phyloP scores from a whole-genome alignment of 1,140 invertebrate genomes.

The Leptinotarsa lineolata region DNA sequence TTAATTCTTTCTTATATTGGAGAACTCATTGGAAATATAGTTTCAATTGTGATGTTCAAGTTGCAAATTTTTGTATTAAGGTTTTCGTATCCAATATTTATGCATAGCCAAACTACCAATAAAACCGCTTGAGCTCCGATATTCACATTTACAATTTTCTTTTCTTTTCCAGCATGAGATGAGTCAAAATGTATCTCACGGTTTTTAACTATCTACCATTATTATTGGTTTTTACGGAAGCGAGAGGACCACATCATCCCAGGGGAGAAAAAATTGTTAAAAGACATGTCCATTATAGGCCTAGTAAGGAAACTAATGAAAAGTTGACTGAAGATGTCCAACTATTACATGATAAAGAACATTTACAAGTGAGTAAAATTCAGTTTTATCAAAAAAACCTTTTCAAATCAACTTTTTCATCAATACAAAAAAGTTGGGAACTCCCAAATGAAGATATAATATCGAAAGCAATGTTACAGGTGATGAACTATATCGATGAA shows the following conservation, averaged over 20 bases:
- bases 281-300: slow-evolving; percentile 65
- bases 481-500: too few relatives aligned
- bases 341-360: slow-evolving; percentile 72
- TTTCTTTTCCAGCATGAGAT: neutral
- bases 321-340: slow-evolving; percentile 69
- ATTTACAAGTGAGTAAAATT: slow-evolving; percentile 48
- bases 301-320: slow-evolving; percentile 52
- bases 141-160: too few relatives aligned
- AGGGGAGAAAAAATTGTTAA: slow-evolving; percentile 62
- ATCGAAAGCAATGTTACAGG: too few relatives aligned
- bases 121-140: too few relatives aligned
- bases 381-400: too few relatives aligned
- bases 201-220: neutral
- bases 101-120: too few relatives aligned
- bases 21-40: too few relatives aligned
- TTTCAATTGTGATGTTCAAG: too few relatives aligned
- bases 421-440: neutral
- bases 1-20: too few relatives aligned
- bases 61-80: too few relatives aligned
- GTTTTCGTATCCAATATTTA: too few relatives aligned
- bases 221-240: neutral
- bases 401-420: too few relatives aligned
- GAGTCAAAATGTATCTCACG: neutral
- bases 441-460: neutral
- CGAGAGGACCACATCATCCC: slow-evolving; percentile 75